These are phyloP conservation scores for Acanthurus lineatus DNA, from an alignment of 2,797 vertebrate genomes.

Conservation along the genomic window DNA sequence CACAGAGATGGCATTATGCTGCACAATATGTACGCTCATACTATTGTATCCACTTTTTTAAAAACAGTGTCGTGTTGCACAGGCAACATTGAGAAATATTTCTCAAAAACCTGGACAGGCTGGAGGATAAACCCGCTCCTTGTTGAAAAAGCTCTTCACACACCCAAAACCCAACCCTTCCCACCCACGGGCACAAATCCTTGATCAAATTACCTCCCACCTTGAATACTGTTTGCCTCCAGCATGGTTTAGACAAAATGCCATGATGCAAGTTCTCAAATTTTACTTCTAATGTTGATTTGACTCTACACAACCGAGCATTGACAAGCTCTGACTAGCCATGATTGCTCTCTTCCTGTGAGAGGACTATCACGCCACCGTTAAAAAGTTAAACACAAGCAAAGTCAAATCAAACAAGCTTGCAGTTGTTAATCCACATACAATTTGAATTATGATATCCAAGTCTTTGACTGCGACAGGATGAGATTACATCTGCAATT, in stretches of 20 bases:
- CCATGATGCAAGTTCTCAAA: slow-evolving; percentile 43
- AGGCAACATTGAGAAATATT: slow-evolving; percentile 13
- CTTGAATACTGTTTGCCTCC: slow-evolving; percentile 17
- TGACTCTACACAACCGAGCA: slow-evolving; percentile 16
- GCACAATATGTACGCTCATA: slow-evolving; percentile 13
- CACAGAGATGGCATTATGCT: slow-evolving; percentile 14
- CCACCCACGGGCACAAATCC: slow-evolving; percentile 32
- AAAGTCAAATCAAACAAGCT: slow-evolving; percentile 9
- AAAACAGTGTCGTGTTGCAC: slow-evolving; percentile 44
- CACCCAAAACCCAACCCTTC: slow-evolving; percentile 46
- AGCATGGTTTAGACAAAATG: slow-evolving; percentile 49
- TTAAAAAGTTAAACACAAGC: slow-evolving; percentile 18
- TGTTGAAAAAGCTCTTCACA: slow-evolving; percentile 28
- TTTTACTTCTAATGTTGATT: slow-evolving; percentile 50
- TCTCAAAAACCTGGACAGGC: slow-evolving; percentile 32
- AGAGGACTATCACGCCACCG: not conserved
- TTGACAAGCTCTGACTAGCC: slow-evolving; percentile 50
- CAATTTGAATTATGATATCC: not conserved
- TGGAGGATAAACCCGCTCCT: slow-evolving; percentile 47
- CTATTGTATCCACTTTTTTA: slow-evolving; percentile 12
- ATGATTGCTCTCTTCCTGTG: not conserved
- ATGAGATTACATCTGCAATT: not conserved
- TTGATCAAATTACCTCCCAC: slow-evolving; percentile 57
- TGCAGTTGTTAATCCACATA: not conserved
- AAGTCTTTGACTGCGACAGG: not conserved